Evolutionary conservation across 1,140 invertebrate species (phyloP).

Genomic region (Eriocheir sinensis): DNA sequence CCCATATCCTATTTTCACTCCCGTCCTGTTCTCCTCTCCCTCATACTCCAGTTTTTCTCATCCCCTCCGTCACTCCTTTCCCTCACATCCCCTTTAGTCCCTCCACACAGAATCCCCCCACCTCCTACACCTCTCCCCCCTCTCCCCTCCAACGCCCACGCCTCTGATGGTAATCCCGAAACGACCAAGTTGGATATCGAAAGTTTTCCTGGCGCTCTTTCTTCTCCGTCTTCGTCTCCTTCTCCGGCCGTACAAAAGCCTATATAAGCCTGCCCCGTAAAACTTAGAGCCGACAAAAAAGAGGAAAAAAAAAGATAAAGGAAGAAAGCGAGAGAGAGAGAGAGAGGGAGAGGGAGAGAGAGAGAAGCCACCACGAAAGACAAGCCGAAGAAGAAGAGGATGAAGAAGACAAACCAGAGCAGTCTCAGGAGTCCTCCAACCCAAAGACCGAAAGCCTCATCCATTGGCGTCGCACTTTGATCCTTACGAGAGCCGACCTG

Average conservation of each 20-base stretch:
- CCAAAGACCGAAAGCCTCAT: slow-evolving; percentile 34
- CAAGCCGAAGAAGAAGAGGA: slow-evolving; percentile 20
- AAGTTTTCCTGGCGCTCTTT: slow-evolving; percentile 36
- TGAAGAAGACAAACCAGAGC: background rate
- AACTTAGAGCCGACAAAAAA: slow-evolving; percentile 65
- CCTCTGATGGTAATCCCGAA: background rate
- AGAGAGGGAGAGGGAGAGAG: background rate
- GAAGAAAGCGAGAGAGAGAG: background rate
- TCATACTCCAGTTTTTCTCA: too few relatives aligned
- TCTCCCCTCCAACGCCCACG: background rate
- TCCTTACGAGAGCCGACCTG: slow-evolving; percentile 3
- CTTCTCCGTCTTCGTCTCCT: background rate
- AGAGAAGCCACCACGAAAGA: background rate
- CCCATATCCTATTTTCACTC: too few relatives aligned
- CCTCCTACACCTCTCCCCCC: background rate
- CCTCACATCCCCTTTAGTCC: background rate
- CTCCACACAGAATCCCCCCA: background rate
- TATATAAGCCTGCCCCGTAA: slow-evolving; percentile 69
- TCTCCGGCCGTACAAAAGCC: slow-evolving; percentile 58
- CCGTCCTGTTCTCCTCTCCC: too few relatives aligned
- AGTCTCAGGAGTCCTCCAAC: background rate
- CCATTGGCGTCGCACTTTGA: background rate
- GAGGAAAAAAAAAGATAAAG: too few relatives aligned
- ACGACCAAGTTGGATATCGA: slow-evolving; percentile 55
- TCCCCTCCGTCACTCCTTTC: too few relatives aligned